A percentile compares a stretch with the other conserved stretches of the same genome.
phyloP scores from a whole-genome alignment of 2,797 vertebrate genomes.

The Eurystomus glaucurus region DNA sequence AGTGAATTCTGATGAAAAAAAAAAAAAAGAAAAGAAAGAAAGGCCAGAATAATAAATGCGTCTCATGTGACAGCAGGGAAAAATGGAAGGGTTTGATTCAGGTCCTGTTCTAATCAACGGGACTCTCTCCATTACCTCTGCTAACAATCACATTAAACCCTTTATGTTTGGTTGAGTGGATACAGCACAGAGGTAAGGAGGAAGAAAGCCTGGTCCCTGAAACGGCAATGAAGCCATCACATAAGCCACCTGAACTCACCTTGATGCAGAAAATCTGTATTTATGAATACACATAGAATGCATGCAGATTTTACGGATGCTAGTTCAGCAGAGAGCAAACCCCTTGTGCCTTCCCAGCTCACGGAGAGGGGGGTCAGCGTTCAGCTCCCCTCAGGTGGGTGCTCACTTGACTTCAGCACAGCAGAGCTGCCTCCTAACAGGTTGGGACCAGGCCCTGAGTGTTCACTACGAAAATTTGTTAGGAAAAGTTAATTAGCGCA shows the following conservation, averaged over 20 bases:
- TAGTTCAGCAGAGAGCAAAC: not conserved
- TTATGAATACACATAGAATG: rapidly evolving
- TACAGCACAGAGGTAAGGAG: constrained; percentile 68
- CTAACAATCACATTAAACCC: constrained; percentile 20
- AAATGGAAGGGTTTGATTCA: constrained; percentile 53
- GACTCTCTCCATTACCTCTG: constrained; percentile 38
- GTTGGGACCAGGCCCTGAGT: not conserved
- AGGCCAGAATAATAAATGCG: constrained; percentile 58
- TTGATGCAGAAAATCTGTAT: not conserved
- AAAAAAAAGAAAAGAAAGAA: not conserved
- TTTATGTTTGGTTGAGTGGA: constrained; percentile 50
- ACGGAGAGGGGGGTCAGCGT: not conserved
- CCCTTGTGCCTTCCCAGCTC: not conserved
- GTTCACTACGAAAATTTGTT: not conserved
- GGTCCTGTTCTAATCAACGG: not conserved
- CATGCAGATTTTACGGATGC: not conserved
- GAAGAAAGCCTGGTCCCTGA: constrained; percentile 55
- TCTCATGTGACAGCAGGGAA: constrained; percentile 64
- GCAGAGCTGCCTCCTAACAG: not conserved
- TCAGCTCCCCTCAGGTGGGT: not conserved
- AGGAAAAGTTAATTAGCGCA: not conserved
- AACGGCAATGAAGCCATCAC: constrained; percentile 37
- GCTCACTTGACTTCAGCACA: not conserved
- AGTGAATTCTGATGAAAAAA: constrained; percentile 69
- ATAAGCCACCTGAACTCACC: not conserved